Percentiles rank a stretch among this genome's conserved stretches.
These are phyloP conservation scores for Euwallacea similis DNA, from an alignment of 1,140 invertebrate species.

Conservation along the genomic window DNA sequence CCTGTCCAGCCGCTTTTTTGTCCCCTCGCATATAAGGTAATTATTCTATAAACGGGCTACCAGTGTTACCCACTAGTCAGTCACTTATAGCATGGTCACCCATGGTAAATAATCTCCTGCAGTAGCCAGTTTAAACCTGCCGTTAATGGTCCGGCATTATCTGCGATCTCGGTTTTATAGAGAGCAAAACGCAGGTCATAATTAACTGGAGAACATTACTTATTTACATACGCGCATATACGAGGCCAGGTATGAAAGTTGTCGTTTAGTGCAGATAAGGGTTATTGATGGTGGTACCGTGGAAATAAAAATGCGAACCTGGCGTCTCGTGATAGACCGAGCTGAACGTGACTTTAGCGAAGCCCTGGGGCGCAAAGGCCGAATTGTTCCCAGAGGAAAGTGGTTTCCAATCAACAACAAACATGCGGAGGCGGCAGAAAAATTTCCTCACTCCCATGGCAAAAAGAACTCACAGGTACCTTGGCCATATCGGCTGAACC, in stretches of 20 bases:
- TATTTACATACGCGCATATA: conserved; percentile 10
- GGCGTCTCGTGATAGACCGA: conserved; percentile 30
- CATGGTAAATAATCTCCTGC: conserved; percentile 17
- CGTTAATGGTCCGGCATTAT: conserved; percentile 15
- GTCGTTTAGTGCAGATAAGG: neutral
- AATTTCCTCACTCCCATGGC: too few species aligned
- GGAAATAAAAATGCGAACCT: neutral
- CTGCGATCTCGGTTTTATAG: conserved; percentile 8
- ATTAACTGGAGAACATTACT: conserved; percentile 18
- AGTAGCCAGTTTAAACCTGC: conserved; percentile 14
- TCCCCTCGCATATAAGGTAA: too few species aligned
- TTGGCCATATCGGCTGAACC: too few species aligned
- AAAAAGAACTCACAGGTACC: too few species aligned
- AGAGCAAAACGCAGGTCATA: conserved; percentile 10
- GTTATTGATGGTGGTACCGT: neutral
- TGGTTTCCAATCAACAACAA: conserved; percentile 24
- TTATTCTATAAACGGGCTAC: conserved; percentile 1
- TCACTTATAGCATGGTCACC: conserved; percentile 4
- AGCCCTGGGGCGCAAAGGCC: conserved; percentile 7
- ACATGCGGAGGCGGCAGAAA: too few species aligned
- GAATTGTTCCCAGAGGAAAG: conserved; percentile 38
- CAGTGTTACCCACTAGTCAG: conserved; percentile 13
- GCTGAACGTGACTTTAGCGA: conserved; percentile 25
- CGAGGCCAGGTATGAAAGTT: neutral
- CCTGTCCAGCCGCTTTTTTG: too few species aligned